These are phyloP conservation scores for Sebastes kiyomatsui DNA, from an alignment of 2,797 vertebrate genomes.

Conservation along the genomic window DNA sequence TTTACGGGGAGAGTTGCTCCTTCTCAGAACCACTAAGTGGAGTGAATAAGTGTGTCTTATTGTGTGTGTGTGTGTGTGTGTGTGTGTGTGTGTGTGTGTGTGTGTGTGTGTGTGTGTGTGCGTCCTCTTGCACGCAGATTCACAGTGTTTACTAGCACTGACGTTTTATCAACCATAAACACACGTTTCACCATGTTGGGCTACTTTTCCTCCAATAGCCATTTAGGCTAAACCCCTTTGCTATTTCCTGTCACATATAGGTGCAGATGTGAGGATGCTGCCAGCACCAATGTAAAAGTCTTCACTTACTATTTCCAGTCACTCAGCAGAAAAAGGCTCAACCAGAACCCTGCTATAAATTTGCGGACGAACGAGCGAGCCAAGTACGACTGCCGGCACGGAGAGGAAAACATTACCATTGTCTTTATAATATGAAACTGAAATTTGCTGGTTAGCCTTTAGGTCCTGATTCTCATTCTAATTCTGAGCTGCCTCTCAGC, in stretches of 20 bases:
- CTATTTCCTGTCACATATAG: slow-evolving; percentile 37
- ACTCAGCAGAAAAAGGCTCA: slow-evolving; percentile 42
- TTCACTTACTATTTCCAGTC: slow-evolving; percentile 61
- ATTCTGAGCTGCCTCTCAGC: neutral
- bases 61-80: neutral
- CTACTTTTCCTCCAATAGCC: slow-evolving; percentile 42
- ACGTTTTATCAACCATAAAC: slow-evolving; percentile 38
- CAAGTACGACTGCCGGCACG: neutral
- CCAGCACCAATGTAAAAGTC: slow-evolving; percentile 33
- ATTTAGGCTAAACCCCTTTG: slow-evolving; percentile 16
- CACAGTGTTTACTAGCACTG: slow-evolving; percentile 22
- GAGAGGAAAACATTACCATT: slow-evolving; percentile 24
- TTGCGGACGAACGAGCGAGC: neutral
- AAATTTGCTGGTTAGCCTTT: neutral
- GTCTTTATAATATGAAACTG: neutral
- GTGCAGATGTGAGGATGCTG: slow-evolving; percentile 21
- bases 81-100: neutral
- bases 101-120: neutral
- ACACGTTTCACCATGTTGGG: slow-evolving; percentile 8
- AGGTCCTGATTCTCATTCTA: neutral
- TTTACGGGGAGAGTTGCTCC: slow-evolving; percentile 45
- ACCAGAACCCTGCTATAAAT: slow-evolving; percentile 25
- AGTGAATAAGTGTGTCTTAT: slow-evolving; percentile 36
- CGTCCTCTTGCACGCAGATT: neutral
- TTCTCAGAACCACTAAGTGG: slow-evolving; percentile 66